A percentile compares a stretch with the other conserved stretches of the same genome.
These are phyloP conservation scores for Haemorhous mexicanus DNA, from an alignment of 2,113 vertebrate genomes.

Conservation along the genomic window DNA sequence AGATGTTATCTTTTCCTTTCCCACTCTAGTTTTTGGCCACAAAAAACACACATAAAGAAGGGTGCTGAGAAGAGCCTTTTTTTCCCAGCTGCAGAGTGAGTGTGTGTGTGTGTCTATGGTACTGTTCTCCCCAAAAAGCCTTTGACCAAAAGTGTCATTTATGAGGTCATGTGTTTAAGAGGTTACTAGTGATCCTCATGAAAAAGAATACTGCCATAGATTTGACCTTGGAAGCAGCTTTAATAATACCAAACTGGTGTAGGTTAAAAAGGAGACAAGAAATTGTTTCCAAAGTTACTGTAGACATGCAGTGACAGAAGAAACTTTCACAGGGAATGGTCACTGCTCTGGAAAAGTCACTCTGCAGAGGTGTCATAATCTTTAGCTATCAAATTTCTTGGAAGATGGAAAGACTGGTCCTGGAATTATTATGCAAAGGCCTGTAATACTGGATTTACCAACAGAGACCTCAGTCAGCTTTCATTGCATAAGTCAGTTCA, in stretches of 20 bases:
- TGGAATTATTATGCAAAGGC: conserved; percentile 31
- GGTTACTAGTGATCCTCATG: neutral
- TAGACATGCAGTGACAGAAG: neutral
- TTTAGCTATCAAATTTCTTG: conserved; percentile 20
- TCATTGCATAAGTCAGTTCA: neutral
- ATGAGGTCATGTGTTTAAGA: neutral
- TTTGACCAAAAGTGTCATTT: neutral
- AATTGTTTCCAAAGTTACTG: neutral
- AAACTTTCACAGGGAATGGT: neutral
- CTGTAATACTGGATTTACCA: neutral
- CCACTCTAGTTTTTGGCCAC: conserved; percentile 45
- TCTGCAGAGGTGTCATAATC: neutral
- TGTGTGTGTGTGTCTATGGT: neutral
- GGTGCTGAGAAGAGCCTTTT: neutral
- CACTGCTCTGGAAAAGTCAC: neutral
- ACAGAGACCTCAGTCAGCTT: neutral
- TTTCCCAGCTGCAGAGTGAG: neutral
- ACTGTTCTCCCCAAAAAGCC: neutral
- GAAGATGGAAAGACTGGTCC: neutral
- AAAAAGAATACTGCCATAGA: neutral
- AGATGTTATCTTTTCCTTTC: conserved; percentile 59
- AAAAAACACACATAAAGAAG: neutral
- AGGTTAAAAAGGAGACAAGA: neutral
- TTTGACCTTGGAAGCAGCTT: neutral
- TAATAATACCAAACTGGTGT: neutral